Evolutionary conservation across 2,797 vertebrate genomes (phyloP).

Genomic region (Sandelia bainsii): DNA sequence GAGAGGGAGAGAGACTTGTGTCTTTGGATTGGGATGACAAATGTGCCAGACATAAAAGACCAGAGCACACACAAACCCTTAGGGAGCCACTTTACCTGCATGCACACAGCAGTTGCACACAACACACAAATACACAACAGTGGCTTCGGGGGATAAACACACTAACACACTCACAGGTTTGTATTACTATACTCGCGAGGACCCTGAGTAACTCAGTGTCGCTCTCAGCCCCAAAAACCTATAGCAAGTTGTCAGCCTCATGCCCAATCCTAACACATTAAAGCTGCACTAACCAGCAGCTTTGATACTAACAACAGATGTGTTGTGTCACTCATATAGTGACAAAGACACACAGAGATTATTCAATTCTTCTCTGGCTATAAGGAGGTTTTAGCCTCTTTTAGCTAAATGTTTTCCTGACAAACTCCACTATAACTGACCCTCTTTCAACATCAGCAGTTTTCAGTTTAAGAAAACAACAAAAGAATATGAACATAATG

Average conservation of each 20-base stretch:
- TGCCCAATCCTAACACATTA: no score
- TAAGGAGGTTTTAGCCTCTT: neutral
- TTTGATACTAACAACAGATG: neutral
- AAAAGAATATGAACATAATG: neutral
- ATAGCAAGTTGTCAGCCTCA: neutral
- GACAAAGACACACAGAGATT: neutral
- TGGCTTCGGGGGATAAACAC: conserved; percentile 46
- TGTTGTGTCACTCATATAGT: neutral
- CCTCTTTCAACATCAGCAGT: neutral
- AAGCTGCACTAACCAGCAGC: neutral
- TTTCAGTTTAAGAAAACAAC: neutral
- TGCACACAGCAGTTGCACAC: neutral
- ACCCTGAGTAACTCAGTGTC: neutral
- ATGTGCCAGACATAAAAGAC: conserved; percentile 79
- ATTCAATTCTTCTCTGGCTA: neutral
- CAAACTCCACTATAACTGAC: no score
- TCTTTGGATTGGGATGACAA: conserved; percentile 75
- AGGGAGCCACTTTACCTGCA: conserved; percentile 64
- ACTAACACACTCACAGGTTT: conserved; percentile 41
- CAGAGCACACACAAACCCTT: conserved; percentile 63
- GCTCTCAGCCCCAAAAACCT: neutral
- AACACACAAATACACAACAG: conserved; percentile 6
- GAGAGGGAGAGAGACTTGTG: conserved; percentile 35
- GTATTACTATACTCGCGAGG: conserved; percentile 26
- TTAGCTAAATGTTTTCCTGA: neutral